Evolutionary conservation across 2,113 vertebrate genomes (phyloP), one percentile per base, ranked within the genome.

Genomic region (Actinemys pallida): DNA sequence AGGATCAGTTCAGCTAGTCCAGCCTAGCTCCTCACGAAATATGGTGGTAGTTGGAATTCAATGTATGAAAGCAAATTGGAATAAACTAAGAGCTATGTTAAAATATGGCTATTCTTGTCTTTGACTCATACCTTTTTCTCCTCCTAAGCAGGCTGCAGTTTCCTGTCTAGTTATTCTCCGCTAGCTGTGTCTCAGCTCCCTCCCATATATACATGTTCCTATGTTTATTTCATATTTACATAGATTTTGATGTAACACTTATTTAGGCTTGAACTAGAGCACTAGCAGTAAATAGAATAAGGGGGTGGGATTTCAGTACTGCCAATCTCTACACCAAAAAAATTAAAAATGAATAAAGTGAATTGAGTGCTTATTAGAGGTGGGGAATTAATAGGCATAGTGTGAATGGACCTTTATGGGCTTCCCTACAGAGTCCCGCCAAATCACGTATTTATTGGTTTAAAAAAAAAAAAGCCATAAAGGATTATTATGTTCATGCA

Each of bases 191-290:
- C 20, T 84, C 88, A n/a, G 35, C 42, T 90, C 79, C 9, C 27
- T 90, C 3, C 11, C 3, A 54, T 69, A 10, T 5, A 29, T 1
- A 29, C 25, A 12, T 2, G 76, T 88, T 81, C 3, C 31, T 81
- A 24, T 39, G 65, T 47, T 7, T 5, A 54, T 3, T 69, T 89
- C 10, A n/a, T 49, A 3, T 83, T 94, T 7, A 35, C 27, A 56
- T 16, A 31, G 39, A 52, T 52, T 93, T 93, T 11, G 0, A 8
- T 81, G 31, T 10, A 56, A 45, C 25, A 39, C 0, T 0, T 42
- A 20, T 31, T 91, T 92, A 29, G 53, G 2, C 84, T 49, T 49
- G 19, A 79, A 94, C 3, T 7, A 50, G 11, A 81, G 2, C 81
- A 3, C 1, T 83, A 19, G 6, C 4, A 75, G 5, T 35, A 89